Evolutionary conservation across 1,140 invertebrate species (phyloP).

Genomic region (Cecropterus lyciades): DNA sequence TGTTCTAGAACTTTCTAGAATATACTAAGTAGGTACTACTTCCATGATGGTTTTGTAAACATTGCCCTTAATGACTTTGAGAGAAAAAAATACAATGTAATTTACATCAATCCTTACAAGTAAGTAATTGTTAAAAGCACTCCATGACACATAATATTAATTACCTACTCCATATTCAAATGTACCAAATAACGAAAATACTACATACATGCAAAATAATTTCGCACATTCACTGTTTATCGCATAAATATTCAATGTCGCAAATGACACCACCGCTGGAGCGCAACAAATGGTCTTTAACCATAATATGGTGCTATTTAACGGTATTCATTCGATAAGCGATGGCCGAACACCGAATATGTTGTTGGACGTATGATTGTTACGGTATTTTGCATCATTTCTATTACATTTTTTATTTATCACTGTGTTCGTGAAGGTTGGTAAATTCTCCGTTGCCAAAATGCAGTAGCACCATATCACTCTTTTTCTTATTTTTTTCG

Average conservation of each 20-base stretch:
- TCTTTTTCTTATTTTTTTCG: no score
- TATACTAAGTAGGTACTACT: no score
- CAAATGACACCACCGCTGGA: constrained; percentile 4
- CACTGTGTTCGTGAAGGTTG: not conserved
- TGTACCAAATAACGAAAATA: constrained; percentile 1
- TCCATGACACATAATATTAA: not conserved
- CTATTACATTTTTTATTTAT: not conserved
- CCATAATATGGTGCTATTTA: constrained; percentile 11
- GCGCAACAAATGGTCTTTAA: constrained; percentile 10
- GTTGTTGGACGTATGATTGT: not conserved
- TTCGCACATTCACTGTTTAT: constrained; percentile 7
- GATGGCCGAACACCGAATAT: not conserved
- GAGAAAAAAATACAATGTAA: no score
- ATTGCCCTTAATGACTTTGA: no score
- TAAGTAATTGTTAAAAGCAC: not conserved
- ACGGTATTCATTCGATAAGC: constrained; percentile 10
- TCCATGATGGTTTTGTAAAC: no score
- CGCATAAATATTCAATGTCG: constrained; percentile 15
- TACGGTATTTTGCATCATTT: not conserved
- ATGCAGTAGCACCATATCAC: no score
- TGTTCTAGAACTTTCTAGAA: no score
- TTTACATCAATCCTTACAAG: no score
- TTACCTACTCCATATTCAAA: no score
- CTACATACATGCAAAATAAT: not conserved
- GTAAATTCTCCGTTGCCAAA: no score